Evolutionary conservation across 1,140 invertebrate species (phyloP), one percentile per base, ranked within the genome.

Genomic region (Anagrus nilaparvatae): DNA sequence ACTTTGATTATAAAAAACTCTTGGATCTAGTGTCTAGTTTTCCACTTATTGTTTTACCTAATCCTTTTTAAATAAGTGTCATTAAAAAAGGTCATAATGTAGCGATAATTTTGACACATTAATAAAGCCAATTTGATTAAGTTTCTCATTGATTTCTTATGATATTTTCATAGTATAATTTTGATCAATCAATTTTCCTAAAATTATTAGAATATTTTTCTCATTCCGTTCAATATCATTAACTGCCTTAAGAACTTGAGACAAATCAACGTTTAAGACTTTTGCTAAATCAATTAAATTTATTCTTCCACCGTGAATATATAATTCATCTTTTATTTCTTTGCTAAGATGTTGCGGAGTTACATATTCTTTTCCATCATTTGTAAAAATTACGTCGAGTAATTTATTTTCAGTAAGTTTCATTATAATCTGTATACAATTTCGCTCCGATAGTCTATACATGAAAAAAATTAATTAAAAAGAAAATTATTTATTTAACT

Each of bases 361-460:
- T 2, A 99, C 71, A 64, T 97, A 98, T 63, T 97, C 93, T 70
- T 97, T 98, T 4, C 95, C 95, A 79, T 97, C 92, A 53, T 76
- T 84, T 3, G 94, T 97, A 60, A 94, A 97, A 35, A 97, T 82
- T 5, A 98, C 81, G 60, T 97, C 86, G 8, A 98, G 65, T 21
- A 92, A 61, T 58, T 91, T 88, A n/a, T 81, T 70, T 55, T 93
- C 81, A 31, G 91, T 74, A 31, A 99, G 65, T 61, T 90, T 91
- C 33, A 79, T 82, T 10, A 99, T 82, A 49, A 99, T 89, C 76
- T 98, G 94, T 41, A 98, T 74, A 56, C 95, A 97, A 65, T 98
- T 98, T 50, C 90, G 74, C 60, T 98, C 96, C 2, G 94, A 96
- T 31, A 99, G 75, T 58, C 93, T 97, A n/a, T n/a, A n/a, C n/a